phyloP scores from a whole-genome alignment of 2,888 invertebrate species.

The Lissonota sp. region DNA sequence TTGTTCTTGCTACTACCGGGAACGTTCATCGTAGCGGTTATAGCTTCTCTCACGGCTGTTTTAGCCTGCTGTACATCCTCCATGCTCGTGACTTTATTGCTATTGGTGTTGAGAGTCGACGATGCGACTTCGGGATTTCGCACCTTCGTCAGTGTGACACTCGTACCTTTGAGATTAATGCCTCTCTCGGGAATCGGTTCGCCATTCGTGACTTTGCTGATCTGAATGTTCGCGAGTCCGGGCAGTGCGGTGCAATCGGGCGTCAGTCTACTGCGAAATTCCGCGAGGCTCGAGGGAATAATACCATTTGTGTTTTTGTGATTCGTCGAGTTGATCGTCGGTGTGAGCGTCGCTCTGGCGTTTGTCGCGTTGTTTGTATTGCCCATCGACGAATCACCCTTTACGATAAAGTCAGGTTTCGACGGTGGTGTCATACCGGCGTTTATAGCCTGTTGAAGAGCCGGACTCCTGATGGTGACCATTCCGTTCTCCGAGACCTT shows the following conservation, averaged over 20 bases:
- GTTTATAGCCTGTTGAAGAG: constrained; percentile 85
- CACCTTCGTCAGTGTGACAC: constrained; percentile 82
- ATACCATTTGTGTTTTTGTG: constrained; percentile 76
- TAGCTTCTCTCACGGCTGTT: constrained; percentile 72
- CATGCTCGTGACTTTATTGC: constrained; percentile 50
- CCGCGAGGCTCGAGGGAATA: constrained; percentile 77
- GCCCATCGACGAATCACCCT: constrained; percentile 73
- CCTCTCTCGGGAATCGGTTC: constrained; percentile 82
- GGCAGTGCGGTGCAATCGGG: constrained; percentile 77
- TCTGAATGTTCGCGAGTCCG: constrained; percentile 81
- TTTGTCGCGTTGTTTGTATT: constrained; percentile 56
- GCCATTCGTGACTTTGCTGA: constrained; percentile 82
- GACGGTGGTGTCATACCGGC: constrained; percentile 81
- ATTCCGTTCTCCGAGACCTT: constrained; percentile 90
- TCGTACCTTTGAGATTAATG: constrained; percentile 81
- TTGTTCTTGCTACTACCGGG: constrained; percentile 74
- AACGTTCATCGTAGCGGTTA: constrained; percentile 70
- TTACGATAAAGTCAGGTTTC: constrained; percentile 82
- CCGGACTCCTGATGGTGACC: constrained; percentile 93
- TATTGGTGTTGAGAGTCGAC: constrained; percentile 64
- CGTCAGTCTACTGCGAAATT: constrained; percentile 76
- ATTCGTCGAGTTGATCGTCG: constrained; percentile 55
- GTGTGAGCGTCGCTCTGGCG: constrained; percentile 57
- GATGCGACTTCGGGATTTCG: constrained; percentile 66
- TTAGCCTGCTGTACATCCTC: constrained; percentile 69